Conservation (phyloP, 2,113 vertebrate species). For the Microcebus ravelobensis region DNA sequence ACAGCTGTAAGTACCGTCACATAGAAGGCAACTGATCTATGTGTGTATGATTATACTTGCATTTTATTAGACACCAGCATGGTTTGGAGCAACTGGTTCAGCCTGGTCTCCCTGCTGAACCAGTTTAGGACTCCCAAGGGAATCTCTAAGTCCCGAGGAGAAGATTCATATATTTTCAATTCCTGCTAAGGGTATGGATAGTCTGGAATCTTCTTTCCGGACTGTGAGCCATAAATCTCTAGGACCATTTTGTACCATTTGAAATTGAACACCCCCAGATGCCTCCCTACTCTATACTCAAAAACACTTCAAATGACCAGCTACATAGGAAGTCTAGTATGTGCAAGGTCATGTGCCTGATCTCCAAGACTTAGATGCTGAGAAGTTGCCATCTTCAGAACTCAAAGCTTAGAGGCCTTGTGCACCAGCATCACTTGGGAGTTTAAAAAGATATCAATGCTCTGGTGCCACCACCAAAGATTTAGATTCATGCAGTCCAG, state of each 20-base stretch:
- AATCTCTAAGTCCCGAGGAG: neutral
- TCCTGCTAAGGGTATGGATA: neutral
- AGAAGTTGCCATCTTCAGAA: neutral
- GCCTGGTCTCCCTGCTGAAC: neutral
- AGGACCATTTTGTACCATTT: neutral
- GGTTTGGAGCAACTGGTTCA: neutral
- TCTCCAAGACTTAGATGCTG: neutral
- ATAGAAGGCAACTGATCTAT: neutral
- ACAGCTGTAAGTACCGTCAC: neutral
- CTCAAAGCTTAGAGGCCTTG: neutral
- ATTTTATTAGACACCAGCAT: slow-evolving; percentile 10
- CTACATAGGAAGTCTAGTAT: neutral
- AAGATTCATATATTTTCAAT: neutral
- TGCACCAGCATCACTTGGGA: neutral
- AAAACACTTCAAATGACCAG: neutral
- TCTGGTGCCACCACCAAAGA: neutral
- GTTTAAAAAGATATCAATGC: neutral
- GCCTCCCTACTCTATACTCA: neutral
- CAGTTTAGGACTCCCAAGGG: neutral
- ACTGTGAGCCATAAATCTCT: slow-evolving; percentile 6
- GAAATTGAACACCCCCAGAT: neutral
- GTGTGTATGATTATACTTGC: neutral
- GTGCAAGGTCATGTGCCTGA: neutral
- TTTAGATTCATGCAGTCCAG: neutral
- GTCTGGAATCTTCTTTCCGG: neutral